Percentiles rank a stretch among this genome's conserved stretches.
Evolutionary conservation across 2,888 invertebrate species (phyloP).

Genomic region (Aleiodes alternator): DNA sequence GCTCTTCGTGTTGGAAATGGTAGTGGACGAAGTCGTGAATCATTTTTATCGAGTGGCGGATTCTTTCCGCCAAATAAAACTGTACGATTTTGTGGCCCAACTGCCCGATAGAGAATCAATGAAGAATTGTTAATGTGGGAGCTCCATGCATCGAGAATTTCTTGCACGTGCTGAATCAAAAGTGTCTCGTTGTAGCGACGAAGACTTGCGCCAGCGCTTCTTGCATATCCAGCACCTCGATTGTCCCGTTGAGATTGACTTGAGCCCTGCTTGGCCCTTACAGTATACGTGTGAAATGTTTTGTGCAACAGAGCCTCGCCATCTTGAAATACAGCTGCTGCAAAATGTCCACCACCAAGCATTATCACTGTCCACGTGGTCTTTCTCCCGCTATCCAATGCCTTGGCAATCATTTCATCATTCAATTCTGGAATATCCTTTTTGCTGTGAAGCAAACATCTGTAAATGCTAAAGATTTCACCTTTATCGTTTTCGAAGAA

Average conservation of each 20-base stretch:
- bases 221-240: constrained; percentile 79
- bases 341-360: constrained; percentile 91
- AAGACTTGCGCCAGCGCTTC: constrained; percentile 88
- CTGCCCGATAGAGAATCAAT: constrained; percentile 86
- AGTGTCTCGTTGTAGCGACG: constrained; percentile 85
- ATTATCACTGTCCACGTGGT: constrained; percentile 86
- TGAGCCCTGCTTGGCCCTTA: constrained; percentile 89
- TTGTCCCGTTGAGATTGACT: constrained; percentile 83
- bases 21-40: constrained; percentile 81
- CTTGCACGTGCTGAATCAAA: constrained; percentile 84
- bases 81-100: constrained; percentile 83
- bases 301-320: constrained; percentile 81
- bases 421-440: constrained; percentile 77
- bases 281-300: constrained; percentile 90
- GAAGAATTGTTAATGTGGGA: constrained; percentile 81
- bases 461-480: constrained; percentile 84
- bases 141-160: constrained; percentile 83
- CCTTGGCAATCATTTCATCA: constrained; percentile 69
- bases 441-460: constrained; percentile 84
- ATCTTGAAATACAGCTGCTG: constrained; percentile 82
- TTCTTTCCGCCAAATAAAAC: constrained; percentile 86
- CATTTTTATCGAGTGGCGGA: constrained; percentile 81
- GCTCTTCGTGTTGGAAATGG: constrained; percentile 91
- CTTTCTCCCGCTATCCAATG: constrained; percentile 71
- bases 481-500: constrained; percentile 83